Base-by-base conservation (phyloP, 2,797 vertebrate genomes). In the Knipowitschia caucasica region DNA sequence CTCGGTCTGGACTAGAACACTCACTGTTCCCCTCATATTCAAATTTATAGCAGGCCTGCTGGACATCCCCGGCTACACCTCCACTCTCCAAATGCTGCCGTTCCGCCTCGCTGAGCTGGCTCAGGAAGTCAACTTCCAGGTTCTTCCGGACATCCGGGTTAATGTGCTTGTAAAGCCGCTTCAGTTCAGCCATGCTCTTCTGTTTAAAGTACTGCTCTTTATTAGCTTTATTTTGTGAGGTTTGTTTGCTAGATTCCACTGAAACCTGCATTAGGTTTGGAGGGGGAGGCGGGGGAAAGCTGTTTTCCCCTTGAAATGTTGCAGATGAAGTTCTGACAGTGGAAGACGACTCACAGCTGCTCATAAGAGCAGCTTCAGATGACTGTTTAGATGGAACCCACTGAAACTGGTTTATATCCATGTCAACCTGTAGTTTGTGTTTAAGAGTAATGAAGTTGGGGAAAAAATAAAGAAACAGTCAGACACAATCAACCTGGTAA, bases 91-190 rank as follows among this genome's bases (percentile, higher is more conserved):
- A 50, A 15, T 88, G 75, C 14, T 78, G 65, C 33, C 49, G 69
- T 54, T 84, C 81, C n/a, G 86, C 90, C 43, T 89, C 89, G 7
- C 84, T 92, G 66, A 93, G 88, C 25, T 95, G 87, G 70, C 65
- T 91, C 43, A 91, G 73, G 62, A 92, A 92, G 67, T 93, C 85
- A 15, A 81, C 91, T 61, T 94, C 86, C 5, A 95, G 81, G 72
- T 85, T 88, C 75, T 92, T 95, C 69, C 93, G 92, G 52, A 95
- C 85, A 57, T 93, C 90, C 4, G 92, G 89, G 50, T 95, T 88
- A 36, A 95, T 95, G 55, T 90, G 80, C 70, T 93, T 96, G 64
- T 93, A 94, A 62, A 94, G 89, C 27, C 88, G 87, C 65, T 93
- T 95, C 21, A 94, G 81, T 80, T 95, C 92, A 25, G 89, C 85